These are phyloP conservation scores for Chouioia cunea DNA, from an alignment of 2,888 invertebrate species.

Conservation along the genomic window DNA sequence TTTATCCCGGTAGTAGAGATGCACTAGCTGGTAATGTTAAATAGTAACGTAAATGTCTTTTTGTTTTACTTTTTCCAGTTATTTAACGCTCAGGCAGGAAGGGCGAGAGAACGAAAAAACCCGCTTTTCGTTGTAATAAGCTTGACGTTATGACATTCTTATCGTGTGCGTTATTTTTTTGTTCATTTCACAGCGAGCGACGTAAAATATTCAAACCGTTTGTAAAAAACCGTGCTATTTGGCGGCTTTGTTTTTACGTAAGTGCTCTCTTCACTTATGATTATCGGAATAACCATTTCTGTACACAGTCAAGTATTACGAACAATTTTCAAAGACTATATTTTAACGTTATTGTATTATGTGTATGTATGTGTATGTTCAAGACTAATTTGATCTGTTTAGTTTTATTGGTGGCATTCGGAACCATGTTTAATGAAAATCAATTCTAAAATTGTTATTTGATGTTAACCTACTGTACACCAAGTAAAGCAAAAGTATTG, in stretches of 20 bases:
- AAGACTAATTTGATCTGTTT: no score
- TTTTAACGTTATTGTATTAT: no score
- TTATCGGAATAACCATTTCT: no score
- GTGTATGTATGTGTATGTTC: no score
- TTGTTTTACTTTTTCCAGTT: conserved; percentile 23
- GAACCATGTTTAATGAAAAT: no score
- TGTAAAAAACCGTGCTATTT: no score
- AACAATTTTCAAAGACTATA: no score
- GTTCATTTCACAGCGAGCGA: background rate
- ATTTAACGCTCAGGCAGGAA: conserved; percentile 21
- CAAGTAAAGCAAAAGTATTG: no score
- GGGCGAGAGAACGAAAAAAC: background rate
- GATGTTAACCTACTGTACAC: no score
- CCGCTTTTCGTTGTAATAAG: conserved; percentile 36
- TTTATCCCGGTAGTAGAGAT: conserved; percentile 2
- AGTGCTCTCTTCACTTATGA: background rate
- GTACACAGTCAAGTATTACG: background rate
- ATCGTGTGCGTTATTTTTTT: background rate
- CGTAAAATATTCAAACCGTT: background rate
- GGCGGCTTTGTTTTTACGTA: background rate
- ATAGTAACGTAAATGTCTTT: conserved; percentile 22
- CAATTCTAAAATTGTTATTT: no score
- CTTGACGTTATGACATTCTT: conserved; percentile 21
- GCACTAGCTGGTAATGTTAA: conserved; percentile 21
- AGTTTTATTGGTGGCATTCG: no score